Percentiles rank a stretch among this genome's conserved stretches.
Evolutionary conservation across 2,797 vertebrate genomes (phyloP).

Genomic region (Trachurus trachurus): DNA sequence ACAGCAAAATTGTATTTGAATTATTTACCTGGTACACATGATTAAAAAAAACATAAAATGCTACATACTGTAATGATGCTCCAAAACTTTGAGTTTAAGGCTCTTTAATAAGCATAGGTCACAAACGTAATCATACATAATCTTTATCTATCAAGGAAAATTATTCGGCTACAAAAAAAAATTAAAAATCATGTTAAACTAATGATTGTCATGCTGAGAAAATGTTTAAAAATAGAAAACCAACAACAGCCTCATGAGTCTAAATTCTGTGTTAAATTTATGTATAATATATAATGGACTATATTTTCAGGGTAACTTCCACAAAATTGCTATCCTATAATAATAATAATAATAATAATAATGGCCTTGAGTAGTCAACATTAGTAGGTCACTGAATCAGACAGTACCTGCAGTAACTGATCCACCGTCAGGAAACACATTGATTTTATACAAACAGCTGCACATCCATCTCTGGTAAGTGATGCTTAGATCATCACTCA

Average conservation of each 20-base stretch:
- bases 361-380: conserved; percentile 7
- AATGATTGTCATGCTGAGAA: not conserved
- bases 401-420: conserved; percentile 53
- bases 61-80: not conserved
- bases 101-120: too few species aligned
- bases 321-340: not conserved
- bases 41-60: not conserved
- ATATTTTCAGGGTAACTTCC: not conserved
- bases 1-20: not conserved
- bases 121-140: too few species aligned
- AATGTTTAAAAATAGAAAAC: not conserved
- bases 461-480: conserved; percentile 62
- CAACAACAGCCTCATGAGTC: not conserved
- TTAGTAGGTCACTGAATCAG: conserved; percentile 4
- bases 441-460: conserved; percentile 60
- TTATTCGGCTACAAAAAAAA: not conserved
- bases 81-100: not conserved
- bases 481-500: conserved; percentile 74
- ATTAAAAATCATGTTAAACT: not conserved
- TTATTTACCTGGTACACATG: not conserved
- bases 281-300: not conserved
- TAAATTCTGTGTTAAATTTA: not conserved
- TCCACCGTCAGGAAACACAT: conserved; percentile 57
- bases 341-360: not conserved
- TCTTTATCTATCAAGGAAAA: not conserved